Base-by-base conservation (phyloP, 2,797 vertebrate species). In the Rachycentron canadum region DNA sequence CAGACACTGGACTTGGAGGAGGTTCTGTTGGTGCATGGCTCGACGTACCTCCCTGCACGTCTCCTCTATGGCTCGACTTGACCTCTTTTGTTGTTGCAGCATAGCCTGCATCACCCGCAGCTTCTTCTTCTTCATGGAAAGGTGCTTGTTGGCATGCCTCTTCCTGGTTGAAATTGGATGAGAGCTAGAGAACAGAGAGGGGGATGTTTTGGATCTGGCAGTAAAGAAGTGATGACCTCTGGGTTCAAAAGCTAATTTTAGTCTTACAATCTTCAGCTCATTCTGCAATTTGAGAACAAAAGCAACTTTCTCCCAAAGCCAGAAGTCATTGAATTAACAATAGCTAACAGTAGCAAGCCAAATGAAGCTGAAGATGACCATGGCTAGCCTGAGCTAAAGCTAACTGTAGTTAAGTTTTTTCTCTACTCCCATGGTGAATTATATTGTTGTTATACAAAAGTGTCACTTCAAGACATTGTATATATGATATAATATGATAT, bases 1-100 rank as follows among this genome's bases (percentile, higher is more conserved):
- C 82, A 99, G 93, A 85, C 97, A 97, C 92, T 99, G 98, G 79
- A 98, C 96, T 93, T 99, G 97, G 60, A 99, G 95, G 76, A 99
- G 94, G 93, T 97, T 97, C 92, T 99, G 98, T 88, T 99, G 98
- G 83, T 99, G 97, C 92, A 99, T 92, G 88, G 97, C 96, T 7
- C 97, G 95, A 28, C 97, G 96, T 21, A 97, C 97, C 93, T 99
- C 98, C 34, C 97, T 92, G 84, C 97, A 98, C 0, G 96, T 97
- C 92, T 99, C 98, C 90, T 99, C 98, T 82, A 99, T 92, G 19
- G 98, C 97, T 21, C 96, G 95, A 76, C 96, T 96, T 69, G 97
- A 95, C 89, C 94, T 95, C 85, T 90, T 96, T 69, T 99, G 98
- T 81, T 99, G 97, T 86, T 96, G 95, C 85, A 99, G 89, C 97